Evolutionary conservation across 1,140 invertebrate species (phyloP).

Genomic region (Achroia grisella): DNA sequence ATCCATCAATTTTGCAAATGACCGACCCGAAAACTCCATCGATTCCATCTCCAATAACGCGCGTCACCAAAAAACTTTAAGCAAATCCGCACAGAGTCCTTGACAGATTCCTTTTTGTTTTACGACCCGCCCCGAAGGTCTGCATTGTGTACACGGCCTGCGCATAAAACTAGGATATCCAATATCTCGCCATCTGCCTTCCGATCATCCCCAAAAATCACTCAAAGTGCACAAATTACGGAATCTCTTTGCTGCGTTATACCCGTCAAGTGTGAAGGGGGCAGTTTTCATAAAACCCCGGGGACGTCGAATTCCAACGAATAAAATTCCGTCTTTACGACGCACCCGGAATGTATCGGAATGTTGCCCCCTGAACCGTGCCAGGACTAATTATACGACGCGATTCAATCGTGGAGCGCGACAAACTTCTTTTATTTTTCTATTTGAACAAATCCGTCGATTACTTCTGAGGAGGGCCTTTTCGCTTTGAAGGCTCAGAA

Average conservation of each 20-base stretch:
- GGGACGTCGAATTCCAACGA: constrained; percentile 27
- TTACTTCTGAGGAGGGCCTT: constrained; percentile 37
- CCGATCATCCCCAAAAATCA: constrained; percentile 49
- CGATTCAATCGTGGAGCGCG: constrained; percentile 24
- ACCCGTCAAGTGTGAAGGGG: constrained; percentile 31
- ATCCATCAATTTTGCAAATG: constrained; percentile 1
- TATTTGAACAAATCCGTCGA: constrained; percentile 50
- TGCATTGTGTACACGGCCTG: constrained; percentile 23
- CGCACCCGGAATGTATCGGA: constrained; percentile 26
- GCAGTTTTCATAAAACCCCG: constrained; percentile 50
- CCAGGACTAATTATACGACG: constrained; percentile 41
- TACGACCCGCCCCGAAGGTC: constrained; percentile 23
- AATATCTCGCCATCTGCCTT: constrained; percentile 60
- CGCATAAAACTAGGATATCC: constrained; percentile 53
- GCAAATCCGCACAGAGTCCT: constrained; percentile 7
- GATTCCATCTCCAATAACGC: not conserved
- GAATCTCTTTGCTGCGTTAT: constrained; percentile 27
- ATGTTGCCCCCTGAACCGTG: constrained; percentile 16
- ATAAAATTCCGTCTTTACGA: constrained; percentile 53
- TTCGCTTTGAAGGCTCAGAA: constrained; percentile 24
- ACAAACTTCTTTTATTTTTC: constrained; percentile 36
- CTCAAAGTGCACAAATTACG: constrained; percentile 53
- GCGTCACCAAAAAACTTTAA: constrained; percentile 1
- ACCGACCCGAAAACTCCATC: not conserved
- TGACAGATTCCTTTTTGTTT: constrained; percentile 38